These are phyloP conservation scores for Drosophila sp. DNA, from an alignment of 1,140 invertebrate species.

Conservation along the genomic window DNA sequence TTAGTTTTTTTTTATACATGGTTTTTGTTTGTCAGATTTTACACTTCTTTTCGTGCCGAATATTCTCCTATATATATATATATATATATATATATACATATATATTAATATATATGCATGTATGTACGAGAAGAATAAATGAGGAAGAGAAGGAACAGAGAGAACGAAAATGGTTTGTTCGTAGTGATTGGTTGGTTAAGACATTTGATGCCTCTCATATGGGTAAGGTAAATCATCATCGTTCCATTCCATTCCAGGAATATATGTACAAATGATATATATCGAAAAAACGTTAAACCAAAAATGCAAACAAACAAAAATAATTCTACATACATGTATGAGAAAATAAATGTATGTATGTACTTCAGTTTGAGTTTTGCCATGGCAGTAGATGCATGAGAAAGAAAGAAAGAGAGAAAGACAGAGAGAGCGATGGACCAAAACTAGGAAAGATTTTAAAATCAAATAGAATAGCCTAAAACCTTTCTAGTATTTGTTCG, in stretches of 20 bases:
- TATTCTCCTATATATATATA: not conserved
- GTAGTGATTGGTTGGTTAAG: not conserved
- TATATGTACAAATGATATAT: constrained; percentile 5
- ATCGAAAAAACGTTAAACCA: not conserved
- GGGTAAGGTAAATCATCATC: constrained; percentile 5
- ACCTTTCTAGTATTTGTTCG: not conserved
- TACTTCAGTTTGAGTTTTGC: not conserved
- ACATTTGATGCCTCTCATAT: constrained; percentile 3
- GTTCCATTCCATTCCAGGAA: constrained; percentile 13
- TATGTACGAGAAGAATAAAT: not conserved
- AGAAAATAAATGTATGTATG: not conserved
- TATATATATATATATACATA: not conserved
- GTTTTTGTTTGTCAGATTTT: not conserved
- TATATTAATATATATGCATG: not conserved
- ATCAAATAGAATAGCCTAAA: not conserved
- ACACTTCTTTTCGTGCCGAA: not conserved
- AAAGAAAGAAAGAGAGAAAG: not conserved
- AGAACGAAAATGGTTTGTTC: not conserved
- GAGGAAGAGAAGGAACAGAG: not conserved
- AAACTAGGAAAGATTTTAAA: not conserved
- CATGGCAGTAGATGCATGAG: not conserved
- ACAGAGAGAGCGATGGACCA: not conserved
- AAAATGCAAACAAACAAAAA: not conserved
- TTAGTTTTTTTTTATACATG: constrained; percentile 11
- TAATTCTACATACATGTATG: not conserved